These are phyloP conservation scores for Hecatera dysodea DNA, from an alignment of 2,888 invertebrate genomes.

Conservation along the genomic window DNA sequence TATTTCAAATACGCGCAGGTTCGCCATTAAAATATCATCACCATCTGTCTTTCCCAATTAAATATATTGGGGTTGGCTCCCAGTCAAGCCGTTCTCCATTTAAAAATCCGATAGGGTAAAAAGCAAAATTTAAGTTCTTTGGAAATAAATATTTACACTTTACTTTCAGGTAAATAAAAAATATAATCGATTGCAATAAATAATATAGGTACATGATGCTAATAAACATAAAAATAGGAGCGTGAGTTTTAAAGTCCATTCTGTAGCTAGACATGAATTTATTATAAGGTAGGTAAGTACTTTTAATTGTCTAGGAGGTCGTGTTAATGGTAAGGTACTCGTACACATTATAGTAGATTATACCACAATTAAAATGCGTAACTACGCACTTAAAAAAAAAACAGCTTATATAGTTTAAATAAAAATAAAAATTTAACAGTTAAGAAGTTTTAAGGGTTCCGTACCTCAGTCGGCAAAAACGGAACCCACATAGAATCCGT, in stretches of 20 bases:
- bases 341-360: background rate
- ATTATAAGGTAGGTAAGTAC: background rate
- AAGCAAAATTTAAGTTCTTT: background rate
- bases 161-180: slow-evolving; percentile 15
- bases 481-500: too few species aligned
- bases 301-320: slow-evolving; percentile 22
- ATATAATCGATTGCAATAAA: slow-evolving; percentile 18
- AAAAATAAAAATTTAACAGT: slow-evolving; percentile 17
- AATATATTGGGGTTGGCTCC: too few species aligned
- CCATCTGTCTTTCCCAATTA: too few species aligned
- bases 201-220: slow-evolving; percentile 27
- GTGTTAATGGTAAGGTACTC: slow-evolving; percentile 8
- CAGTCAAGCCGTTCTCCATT: too few species aligned
- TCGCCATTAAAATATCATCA: background rate
- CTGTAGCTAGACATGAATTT: slow-evolving; percentile 5
- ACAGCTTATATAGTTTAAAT: too few species aligned
- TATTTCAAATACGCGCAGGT: slow-evolving; percentile 23
- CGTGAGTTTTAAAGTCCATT: slow-evolving; percentile 21
- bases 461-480: too few species aligned
- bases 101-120: slow-evolving; percentile 8
- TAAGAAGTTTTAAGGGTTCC: too few species aligned
- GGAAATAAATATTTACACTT: slow-evolving; percentile 6
- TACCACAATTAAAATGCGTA: background rate
- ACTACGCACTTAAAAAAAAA: background rate
- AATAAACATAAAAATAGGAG: slow-evolving; percentile 42